A percentile compares a stretch with the other conserved stretches of the same genome.
Conservation (phyloP, 2,888 invertebrate species). For the Epirrhoe alternata region DNA sequence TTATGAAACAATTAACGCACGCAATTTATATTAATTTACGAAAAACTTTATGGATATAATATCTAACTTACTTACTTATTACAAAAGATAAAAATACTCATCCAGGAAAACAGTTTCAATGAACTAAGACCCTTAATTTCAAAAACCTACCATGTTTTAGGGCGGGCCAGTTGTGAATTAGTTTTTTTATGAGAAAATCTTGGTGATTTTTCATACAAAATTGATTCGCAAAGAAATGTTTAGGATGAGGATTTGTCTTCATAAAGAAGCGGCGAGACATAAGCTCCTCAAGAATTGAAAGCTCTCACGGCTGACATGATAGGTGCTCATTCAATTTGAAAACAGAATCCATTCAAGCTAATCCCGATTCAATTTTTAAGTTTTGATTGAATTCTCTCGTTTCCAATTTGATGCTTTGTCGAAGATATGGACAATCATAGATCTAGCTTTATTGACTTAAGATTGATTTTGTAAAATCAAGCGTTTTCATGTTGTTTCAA, state of each 20-base stretch:
- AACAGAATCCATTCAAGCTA: conserved; percentile 16
- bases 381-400: conserved; percentile 23
- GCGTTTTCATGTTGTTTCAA: conserved; percentile 2
- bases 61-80: too few relatives aligned
- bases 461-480: conserved; percentile 6
- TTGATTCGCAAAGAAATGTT: not conserved
- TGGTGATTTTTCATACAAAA: not conserved
- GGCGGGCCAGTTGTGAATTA: too few relatives aligned
- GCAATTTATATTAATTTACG: not conserved
- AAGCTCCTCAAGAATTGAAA: conserved; percentile 33
- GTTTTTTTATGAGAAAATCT: too few relatives aligned
- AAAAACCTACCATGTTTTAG: too few relatives aligned
- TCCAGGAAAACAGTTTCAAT: too few relatives aligned
- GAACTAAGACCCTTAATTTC: too few relatives aligned
- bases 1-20: conserved; percentile 33
- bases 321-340: conserved; percentile 31
- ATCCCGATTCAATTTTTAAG: conserved; percentile 24
- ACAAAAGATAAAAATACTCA: not conserved
- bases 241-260: conserved; percentile 34
- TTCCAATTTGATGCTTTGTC: conserved; percentile 20
- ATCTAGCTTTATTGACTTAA: conserved; percentile 7
- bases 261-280: conserved; percentile 35
- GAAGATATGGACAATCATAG: conserved; percentile 13
- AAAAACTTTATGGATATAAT: too few relatives aligned
- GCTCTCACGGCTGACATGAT: conserved; percentile 28